phyloP scores from a whole-genome alignment of 1,140 invertebrate species.

The Solen grandis region DNA sequence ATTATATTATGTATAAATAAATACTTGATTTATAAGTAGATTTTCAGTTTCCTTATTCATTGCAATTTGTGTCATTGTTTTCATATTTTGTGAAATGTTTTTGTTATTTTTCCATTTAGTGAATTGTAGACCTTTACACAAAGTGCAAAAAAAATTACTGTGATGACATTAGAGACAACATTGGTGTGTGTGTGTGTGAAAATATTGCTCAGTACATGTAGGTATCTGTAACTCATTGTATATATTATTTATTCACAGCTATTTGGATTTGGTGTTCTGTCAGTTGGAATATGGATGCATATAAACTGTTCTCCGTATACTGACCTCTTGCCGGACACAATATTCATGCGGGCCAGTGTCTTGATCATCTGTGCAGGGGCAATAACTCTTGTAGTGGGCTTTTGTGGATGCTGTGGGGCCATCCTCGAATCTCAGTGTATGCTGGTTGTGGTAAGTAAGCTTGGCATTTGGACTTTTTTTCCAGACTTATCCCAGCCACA shows the following conservation, averaged over 20 bases:
- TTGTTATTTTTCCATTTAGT: no score
- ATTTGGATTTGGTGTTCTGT: conserved; percentile 86
- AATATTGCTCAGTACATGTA: no score
- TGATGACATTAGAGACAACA: no score
- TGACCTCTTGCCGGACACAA: conserved; percentile 61
- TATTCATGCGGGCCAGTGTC: conserved; percentile 70
- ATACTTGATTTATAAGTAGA: no score
- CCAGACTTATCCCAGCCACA: neutral
- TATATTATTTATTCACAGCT: conserved; percentile 83
- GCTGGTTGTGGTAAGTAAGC: conserved; percentile 88
- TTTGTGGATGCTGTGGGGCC: conserved; percentile 94
- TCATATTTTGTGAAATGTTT: no score
- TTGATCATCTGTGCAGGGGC: conserved; percentile 86
- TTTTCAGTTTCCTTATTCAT: no score
- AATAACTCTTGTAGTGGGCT: conserved; percentile 90
- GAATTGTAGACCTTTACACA: no score
- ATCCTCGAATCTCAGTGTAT: conserved; percentile 92
- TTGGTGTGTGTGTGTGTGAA: no score
- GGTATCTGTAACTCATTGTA: no score
- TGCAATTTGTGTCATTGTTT: no score
- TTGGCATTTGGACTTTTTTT: neutral
- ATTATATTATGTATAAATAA: no score
- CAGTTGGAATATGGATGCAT: conserved; percentile 88
- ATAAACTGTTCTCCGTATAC: conserved; percentile 74
- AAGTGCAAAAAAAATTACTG: no score